phyloP scores from a whole-genome alignment of 2,888 invertebrate species.

The Nomada ferruginata region DNA sequence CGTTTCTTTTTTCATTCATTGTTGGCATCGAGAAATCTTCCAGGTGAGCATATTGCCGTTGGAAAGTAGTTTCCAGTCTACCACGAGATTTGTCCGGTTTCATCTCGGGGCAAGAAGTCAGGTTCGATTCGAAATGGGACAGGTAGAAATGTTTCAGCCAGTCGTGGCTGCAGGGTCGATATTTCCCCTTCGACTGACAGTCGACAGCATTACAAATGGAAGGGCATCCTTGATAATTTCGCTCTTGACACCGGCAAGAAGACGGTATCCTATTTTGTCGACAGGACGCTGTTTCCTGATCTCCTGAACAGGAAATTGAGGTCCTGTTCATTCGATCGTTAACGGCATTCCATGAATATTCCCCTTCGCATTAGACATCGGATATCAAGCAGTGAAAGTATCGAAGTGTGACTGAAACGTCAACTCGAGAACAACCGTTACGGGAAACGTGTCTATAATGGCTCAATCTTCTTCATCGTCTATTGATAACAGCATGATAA shows the following conservation, averaged over 20 bases:
- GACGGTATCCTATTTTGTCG: conserved; percentile 19
- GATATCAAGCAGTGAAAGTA: background rate
- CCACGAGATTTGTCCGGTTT: conserved; percentile 26
- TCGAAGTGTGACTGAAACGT: conserved; percentile 2
- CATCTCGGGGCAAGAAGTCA: background rate
- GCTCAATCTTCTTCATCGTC: background rate
- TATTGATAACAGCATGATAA: background rate
- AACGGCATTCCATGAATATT: conserved; percentile 49
- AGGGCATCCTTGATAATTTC: conserved; percentile 39
- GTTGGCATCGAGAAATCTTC: background rate
- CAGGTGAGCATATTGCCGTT: conserved; percentile 7
- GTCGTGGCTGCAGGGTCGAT: conserved; percentile 36
- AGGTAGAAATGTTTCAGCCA: conserved; percentile 27
- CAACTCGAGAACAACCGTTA: background rate
- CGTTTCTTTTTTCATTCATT: background rate
- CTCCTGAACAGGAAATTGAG: conserved; percentile 21
- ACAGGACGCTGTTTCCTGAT: conserved; percentile 7
- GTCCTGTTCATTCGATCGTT: conserved; percentile 58
- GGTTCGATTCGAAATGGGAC: conserved; percentile 19
- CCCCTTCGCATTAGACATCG: background rate
- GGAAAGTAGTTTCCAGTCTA: conserved; percentile 25
- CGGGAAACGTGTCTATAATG: conserved; percentile 1
- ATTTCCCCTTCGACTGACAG: conserved; percentile 5
- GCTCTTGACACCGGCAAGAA: background rate
- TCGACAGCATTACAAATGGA: conserved; percentile 44